Evolutionary conservation across 2,113 vertebrate species (phyloP).

Genomic region (Platanista minor): DNA sequence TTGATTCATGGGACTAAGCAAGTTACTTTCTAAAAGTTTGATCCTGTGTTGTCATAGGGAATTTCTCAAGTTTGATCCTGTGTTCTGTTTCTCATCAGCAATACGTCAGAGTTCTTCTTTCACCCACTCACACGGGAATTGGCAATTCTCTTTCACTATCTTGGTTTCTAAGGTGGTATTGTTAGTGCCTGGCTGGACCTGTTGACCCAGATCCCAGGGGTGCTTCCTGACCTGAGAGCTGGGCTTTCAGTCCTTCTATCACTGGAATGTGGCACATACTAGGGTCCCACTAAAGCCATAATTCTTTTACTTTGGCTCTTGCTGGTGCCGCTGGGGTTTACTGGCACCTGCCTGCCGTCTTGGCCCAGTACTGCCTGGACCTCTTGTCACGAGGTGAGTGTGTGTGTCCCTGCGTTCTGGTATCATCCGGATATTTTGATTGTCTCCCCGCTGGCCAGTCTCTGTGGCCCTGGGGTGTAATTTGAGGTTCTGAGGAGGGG

Average conservation of each 20-base stretch:
- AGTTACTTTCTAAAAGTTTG: neutral
- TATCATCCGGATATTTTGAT: accelerated
- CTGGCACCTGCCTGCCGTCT: neutral
- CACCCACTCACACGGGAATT: accelerated
- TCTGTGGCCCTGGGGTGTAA: neutral
- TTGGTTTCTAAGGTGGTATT: accelerated
- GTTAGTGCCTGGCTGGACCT: neutral
- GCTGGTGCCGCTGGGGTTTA: accelerated
- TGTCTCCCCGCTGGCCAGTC: neutral
- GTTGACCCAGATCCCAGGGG: neutral
- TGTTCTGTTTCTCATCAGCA: accelerated
- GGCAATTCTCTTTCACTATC: accelerated
- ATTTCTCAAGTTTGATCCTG: accelerated
- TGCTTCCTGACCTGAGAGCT: neutral
- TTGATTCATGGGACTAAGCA: neutral
- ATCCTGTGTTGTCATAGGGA: too few relatives aligned
- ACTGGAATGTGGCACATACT: accelerated
- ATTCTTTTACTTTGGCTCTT: too few relatives aligned
- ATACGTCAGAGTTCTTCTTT: accelerated
- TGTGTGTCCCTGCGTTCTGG: neutral
- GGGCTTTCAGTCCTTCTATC: accelerated
- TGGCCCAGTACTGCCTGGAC: accelerated
- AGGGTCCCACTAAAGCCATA: accelerated
- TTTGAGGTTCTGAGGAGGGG: accelerated
- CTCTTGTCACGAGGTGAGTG: accelerated